These are phyloP conservation scores for Malacoraja senta DNA, from an alignment of 2,797 vertebrate species.

Conservation along the genomic window DNA sequence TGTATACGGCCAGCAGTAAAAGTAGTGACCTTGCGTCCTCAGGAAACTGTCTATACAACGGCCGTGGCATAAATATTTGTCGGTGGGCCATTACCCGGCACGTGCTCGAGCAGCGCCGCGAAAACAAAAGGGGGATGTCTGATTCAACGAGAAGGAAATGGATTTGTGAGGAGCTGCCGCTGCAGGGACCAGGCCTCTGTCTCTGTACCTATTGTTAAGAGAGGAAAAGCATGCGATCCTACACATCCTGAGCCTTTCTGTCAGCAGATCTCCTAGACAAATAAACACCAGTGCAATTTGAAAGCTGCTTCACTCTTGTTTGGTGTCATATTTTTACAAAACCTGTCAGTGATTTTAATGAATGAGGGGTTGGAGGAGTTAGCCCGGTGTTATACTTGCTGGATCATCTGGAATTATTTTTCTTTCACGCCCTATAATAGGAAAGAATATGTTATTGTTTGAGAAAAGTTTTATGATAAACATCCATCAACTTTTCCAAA, in stretches of 20 bases:
- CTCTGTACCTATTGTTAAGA: constrained; percentile 58
- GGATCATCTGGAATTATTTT: constrained; percentile 37
- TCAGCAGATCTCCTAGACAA: constrained; percentile 50
- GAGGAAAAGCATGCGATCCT: constrained; percentile 43
- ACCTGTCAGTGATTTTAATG: constrained; percentile 34
- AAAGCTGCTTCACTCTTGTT: constrained; percentile 35
- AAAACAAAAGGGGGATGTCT: constrained; percentile 70
- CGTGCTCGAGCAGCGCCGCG: constrained; percentile 52
- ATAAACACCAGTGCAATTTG: constrained; percentile 49
- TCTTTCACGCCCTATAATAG: constrained; percentile 36
- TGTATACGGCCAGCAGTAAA: constrained; percentile 50
- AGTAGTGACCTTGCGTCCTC: constrained; percentile 45
- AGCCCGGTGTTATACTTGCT: constrained; percentile 21
- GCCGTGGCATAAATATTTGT: constrained; percentile 49
- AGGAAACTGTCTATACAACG: constrained; percentile 50
- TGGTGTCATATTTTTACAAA: constrained; percentile 32
- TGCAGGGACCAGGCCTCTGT: constrained; percentile 50
- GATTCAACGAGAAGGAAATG: constrained; percentile 60
- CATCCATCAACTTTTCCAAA: neutral
- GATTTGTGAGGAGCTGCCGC: constrained; percentile 50
- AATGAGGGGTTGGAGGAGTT: constrained; percentile 30
- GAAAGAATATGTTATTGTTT: constrained; percentile 26
- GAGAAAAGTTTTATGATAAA: constrained; percentile 24
- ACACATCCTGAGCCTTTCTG: constrained; percentile 61
- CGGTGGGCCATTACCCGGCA: constrained; percentile 54